Evolutionary conservation across 1,140 invertebrate species (phyloP), one percentile per base, ranked within the genome.

Genomic region (Lanistes nyassanus): DNA sequence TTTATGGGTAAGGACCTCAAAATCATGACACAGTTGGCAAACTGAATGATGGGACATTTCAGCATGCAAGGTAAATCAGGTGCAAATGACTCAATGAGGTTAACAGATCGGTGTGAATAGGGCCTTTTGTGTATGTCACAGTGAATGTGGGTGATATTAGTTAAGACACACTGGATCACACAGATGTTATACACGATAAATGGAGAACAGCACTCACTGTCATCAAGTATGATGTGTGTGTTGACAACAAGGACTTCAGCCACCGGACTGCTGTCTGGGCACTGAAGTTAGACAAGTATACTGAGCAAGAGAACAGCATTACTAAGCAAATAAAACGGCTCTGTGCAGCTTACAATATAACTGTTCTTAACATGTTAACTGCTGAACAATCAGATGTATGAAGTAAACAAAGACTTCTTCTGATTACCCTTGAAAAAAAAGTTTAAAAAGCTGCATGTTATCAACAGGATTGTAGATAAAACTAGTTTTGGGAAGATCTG

Each of bases 191-290:
- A n/a, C n/a, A n/a, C n/a, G n/a, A n/a, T n/a, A n/a, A n/a, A n/a
- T n/a, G n/a, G n/a, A n/a, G n/a, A n/a, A n/a, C n/a, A n/a, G n/a
- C 42, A 84, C 86, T 83, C 76, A 88, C 87, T 58, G 88, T 86
- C 78, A 87, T 87, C 23, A 89, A 75, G 77, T 87, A 88, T 2
- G 87, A 88, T 55, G 84, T 86, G 74, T 88, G 88, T 21, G 84
- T 81, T 26, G 82, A 82, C 21, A 89, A 72, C 11, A 89, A 76
- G 0, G 76, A 76, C 70, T 87, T 87, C 19, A 88, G 66, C 88
- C 88, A 89, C 55, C 82, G 81, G 0, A 86, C 64, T 34, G 81
- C 65, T 29, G 71, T 77, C 13, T 73, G 71, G 23, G 82, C 83
- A 76, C 86, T 88, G 80, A 71, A 85, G 13, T 53, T 13, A 80